Percentiles rank a stretch among this genome's conserved stretches.
These are phyloP conservation scores for Aepyceros melampus DNA, from an alignment of 2,113 vertebrate species.

Conservation along the genomic window DNA sequence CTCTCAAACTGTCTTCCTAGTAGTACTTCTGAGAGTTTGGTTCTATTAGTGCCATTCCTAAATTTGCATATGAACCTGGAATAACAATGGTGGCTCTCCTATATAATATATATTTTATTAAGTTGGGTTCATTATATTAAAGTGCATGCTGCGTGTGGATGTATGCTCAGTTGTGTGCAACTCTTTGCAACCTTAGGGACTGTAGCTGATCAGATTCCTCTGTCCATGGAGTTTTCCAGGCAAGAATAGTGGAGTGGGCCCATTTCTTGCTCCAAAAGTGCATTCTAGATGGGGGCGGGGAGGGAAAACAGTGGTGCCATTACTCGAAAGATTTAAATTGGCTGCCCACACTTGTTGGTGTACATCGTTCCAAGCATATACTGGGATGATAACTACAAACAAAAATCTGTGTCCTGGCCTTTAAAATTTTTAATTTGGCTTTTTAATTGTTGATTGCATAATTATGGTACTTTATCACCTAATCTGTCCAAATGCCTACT, in stretches of 20 bases:
- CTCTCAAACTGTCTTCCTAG: neutral
- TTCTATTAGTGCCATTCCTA: neutral
- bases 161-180: neutral
- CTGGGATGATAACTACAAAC: constrained; percentile 9
- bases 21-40: neutral
- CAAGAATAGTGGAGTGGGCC: neutral
- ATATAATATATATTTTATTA: neutral
- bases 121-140: neutral
- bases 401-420: neutral
- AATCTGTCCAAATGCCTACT: constrained; percentile 52
- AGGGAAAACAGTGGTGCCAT: neutral
- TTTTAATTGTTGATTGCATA: constrained; percentile 61
- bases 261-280: neutral
- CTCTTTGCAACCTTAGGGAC: neutral
- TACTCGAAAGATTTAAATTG: constrained; percentile 15
- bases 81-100: neutral
- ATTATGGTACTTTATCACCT: constrained; percentile 47
- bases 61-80: neutral
- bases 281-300: neutral
- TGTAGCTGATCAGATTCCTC: neutral
- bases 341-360: constrained; percentile 8
- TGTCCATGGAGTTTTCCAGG: neutral
- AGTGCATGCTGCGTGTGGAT: neutral
- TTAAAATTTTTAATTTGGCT: constrained; percentile 15
- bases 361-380: neutral